Base-by-base conservation (phyloP, 2,888 invertebrate species). In the Isotomurus palustris region DNA sequence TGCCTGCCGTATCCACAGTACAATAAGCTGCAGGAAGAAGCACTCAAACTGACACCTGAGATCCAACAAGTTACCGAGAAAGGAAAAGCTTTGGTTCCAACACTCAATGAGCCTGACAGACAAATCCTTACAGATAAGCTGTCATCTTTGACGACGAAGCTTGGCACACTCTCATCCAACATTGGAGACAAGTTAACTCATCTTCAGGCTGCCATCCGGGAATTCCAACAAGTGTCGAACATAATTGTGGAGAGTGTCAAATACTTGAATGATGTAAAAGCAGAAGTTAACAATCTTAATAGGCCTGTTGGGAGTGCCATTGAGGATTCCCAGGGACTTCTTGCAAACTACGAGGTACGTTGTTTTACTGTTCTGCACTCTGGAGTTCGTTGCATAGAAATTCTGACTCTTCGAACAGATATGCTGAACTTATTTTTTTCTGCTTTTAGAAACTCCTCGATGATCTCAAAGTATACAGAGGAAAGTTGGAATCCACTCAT, bases 231-330 rank as follows among this genome's bases (percentile, higher is more conserved):
- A 71, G 86, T 88, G 3, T 87, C 89, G 64, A 84, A 83, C 43
- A 84, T 86, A 72, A 81, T 93, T 21, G 84, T 87, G 27, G 88
- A 89, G 72, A 87, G 87, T 58, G 81, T 86, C 36, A 83, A 86
- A 72, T 88, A 89, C 75, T 82, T 91, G 73, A 84, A 84, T 53
- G 83, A 84, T 69, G 84, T 92, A n/a, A 89, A 92, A 73, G 84
- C 84, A 57, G 87, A 91, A 73, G 76, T 94, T 17, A 86, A 88
- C 66, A 85, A 87, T 57, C 77, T 93, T 2, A 88, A 87, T 72
- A 87, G 86, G 75, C 92, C 93, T 0, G 84, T 93, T 35, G 93
- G 94, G 12, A 86, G 85, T 53, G 85, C 86, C 72, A 86, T 88
- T 1, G 89, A 92, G 73, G 94, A 94, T 74, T 92, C 93, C 0